Percentiles rank a stretch among this genome's conserved stretches.
These are phyloP conservation scores for Corella eumyota DNA, from an alignment of 23 tunicate species.

Conservation along the genomic window DNA sequence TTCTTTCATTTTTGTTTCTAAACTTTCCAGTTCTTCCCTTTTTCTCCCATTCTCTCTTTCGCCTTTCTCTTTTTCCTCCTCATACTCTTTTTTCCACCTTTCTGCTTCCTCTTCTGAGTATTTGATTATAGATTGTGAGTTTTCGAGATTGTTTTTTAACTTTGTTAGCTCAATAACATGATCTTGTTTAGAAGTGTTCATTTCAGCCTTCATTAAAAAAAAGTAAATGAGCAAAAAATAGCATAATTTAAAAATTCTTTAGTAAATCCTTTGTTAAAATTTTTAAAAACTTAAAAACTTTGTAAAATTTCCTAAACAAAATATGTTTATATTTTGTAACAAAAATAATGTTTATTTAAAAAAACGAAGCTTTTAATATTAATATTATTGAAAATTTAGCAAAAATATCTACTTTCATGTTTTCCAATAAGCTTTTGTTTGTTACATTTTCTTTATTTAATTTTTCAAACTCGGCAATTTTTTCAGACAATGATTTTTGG, in stretches of 20 bases:
- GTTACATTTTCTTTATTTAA: constrained; percentile 7
- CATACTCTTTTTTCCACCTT: constrained; percentile 10
- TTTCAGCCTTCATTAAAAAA: constrained; percentile 15
- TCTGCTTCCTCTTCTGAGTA: constrained; percentile 2
- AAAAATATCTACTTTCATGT: constrained; percentile 42
- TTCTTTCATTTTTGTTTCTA: constrained; percentile 21
- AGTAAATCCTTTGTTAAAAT: too few relatives aligned
- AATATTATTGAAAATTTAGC: too few relatives aligned
- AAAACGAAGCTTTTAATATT: too few relatives aligned
- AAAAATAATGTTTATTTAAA: too few relatives aligned
- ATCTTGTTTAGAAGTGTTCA: constrained; percentile 17
- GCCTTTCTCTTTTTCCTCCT: constrained; percentile 15
- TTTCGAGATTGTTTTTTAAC: constrained; percentile 7
- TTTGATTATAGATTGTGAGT: constrained; percentile 2
- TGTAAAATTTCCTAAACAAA: too few relatives aligned
- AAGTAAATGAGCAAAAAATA: not conserved
- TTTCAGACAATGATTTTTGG: constrained; percentile 42
- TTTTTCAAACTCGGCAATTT: constrained; percentile 28
- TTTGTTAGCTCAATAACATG: constrained; percentile 15
- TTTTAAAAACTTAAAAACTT: too few relatives aligned
- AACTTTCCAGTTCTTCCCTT: constrained; percentile 12
- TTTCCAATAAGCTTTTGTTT: constrained; percentile 7
- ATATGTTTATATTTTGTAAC: too few relatives aligned
- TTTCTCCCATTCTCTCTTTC: constrained; percentile 17
- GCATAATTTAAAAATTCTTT: not conserved